Conservation (phyloP, 2,888 invertebrate genomes). For the Cephus pygmeus region DNA sequence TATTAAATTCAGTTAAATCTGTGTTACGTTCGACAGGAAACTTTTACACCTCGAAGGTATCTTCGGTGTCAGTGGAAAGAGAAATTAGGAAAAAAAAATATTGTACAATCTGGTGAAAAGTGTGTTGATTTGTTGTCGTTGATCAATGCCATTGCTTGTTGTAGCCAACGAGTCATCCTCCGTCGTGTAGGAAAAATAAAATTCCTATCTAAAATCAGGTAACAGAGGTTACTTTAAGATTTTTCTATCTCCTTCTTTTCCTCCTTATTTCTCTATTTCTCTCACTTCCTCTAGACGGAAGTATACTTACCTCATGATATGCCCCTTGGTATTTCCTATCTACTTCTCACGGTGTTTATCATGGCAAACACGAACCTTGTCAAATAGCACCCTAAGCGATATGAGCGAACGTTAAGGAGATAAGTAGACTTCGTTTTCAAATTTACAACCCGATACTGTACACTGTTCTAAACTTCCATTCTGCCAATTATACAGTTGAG, state of each 20-base stretch:
- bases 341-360: not conserved
- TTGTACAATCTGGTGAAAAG: not conserved
- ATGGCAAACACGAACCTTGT: not conserved
- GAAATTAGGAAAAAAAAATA: not conserved
- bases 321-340: not conserved
- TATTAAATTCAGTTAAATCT: not conserved
- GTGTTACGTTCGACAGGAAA: not conserved
- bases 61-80: not conserved
- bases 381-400: not conserved
- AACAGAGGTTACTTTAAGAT: not conserved
- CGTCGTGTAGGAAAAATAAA: not conserved
- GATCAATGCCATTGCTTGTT: not conserved
- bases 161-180: not conserved
- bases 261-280: not conserved
- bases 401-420: not conserved
- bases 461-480: not conserved
- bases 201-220: not conserved
- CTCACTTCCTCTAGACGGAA: not conserved
- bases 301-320: not conserved
- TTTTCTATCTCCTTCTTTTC: not conserved
- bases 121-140: not conserved
- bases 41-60: not conserved
- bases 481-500: not conserved
- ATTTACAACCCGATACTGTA: not conserved
- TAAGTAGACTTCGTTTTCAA: not conserved